These are phyloP conservation scores for Triplophysa siluroides DNA, from an alignment of 2,113 vertebrate species.

Conservation along the genomic window DNA sequence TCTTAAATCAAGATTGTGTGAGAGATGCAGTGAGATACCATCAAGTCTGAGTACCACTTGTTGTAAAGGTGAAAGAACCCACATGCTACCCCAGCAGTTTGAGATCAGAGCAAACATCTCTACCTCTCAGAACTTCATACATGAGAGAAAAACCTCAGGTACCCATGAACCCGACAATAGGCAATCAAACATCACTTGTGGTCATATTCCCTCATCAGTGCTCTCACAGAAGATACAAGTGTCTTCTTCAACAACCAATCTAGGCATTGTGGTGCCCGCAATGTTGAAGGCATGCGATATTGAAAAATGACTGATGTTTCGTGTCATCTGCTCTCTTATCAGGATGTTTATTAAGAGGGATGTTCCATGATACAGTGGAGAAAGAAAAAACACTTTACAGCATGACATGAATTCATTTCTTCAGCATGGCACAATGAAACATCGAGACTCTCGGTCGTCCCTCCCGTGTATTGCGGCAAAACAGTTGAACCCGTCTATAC, in stretches of 20 bases:
- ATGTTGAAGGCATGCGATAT: constrained; percentile 24
- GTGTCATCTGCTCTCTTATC: constrained; percentile 61
- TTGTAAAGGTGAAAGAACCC: constrained; percentile 70
- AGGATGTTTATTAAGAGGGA: constrained; percentile 73
- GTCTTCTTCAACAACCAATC: constrained; percentile 7
- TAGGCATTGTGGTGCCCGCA: constrained; percentile 28
- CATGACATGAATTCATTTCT: constrained; percentile 60
- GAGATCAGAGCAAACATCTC: constrained; percentile 54
- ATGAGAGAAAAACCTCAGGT: constrained; percentile 30
- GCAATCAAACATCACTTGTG: constrained; percentile 54
- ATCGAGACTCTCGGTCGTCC: constrained; percentile 31
- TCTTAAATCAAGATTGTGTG: not conserved
- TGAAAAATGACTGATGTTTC: constrained; percentile 31
- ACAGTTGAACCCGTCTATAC: constrained; percentile 49
- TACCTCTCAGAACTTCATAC: constrained; percentile 18
- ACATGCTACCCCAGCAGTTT: constrained; percentile 63
- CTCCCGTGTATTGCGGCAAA: constrained; percentile 52
- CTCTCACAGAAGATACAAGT: constrained; percentile 27
- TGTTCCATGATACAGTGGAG: constrained; percentile 66
- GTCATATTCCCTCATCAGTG: constrained; percentile 35
- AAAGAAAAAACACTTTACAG: constrained; percentile 63
- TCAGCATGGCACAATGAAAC: constrained; percentile 58
- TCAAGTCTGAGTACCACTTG: constrained; percentile 72
- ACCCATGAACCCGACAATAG: constrained; percentile 41
- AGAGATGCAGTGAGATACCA: constrained; percentile 44